phyloP scores from a whole-genome alignment of 1,140 invertebrate species.

The Nephotettix cincticeps region DNA sequence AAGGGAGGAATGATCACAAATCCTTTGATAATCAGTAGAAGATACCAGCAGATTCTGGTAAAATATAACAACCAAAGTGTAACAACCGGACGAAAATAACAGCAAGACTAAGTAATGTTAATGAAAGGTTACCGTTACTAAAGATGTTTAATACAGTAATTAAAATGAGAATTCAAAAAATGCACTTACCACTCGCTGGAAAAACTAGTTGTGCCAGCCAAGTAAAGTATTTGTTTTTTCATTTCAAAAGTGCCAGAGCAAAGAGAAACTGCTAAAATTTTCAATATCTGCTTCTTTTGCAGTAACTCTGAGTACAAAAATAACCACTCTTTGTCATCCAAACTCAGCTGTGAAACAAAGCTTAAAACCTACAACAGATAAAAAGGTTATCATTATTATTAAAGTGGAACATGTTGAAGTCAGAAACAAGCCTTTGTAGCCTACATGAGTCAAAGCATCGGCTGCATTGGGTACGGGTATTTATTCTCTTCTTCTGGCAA shows the following conservation, averaged over 20 bases:
- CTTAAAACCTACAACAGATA: constrained; percentile 31
- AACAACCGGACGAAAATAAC: no score
- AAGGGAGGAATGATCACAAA: no score
- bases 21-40: no score
- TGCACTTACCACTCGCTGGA: constrained; percentile 46
- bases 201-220: constrained; percentile 49
- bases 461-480: no score
- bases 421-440: background rate
- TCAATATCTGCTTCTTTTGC: constrained; percentile 52
- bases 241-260: constrained; percentile 50
- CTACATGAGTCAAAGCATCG: no score
- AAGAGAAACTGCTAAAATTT: constrained; percentile 53
- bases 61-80: no score
- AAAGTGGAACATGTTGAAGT: background rate
- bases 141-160: no score
- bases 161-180: no score
- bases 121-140: no score
- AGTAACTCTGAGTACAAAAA: constrained; percentile 50
- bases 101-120: no score
- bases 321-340: constrained; percentile 50
- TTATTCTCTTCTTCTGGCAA: no score
- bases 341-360: constrained; percentile 48
- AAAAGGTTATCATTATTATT: constrained; percentile 5
- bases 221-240: constrained; percentile 51
- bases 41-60: no score